Evolutionary conservation across 2,113 vertebrate species (phyloP).

Genomic region (Gadus macrocephalus): DNA sequence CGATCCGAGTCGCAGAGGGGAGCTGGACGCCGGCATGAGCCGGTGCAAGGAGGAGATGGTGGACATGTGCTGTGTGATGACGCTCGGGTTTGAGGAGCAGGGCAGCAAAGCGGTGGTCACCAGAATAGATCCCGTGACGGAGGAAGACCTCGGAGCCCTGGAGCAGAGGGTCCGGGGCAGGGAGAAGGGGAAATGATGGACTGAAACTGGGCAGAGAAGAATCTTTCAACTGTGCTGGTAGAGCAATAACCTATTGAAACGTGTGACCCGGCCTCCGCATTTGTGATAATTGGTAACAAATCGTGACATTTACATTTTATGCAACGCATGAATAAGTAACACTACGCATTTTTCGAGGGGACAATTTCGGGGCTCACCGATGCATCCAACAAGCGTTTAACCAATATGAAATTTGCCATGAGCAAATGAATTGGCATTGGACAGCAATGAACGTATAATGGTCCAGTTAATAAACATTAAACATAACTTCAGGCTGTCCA

Average conservation of each 20-base stretch:
- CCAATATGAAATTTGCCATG: too few species aligned
- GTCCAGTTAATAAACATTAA: too few species aligned
- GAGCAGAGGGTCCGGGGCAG: constrained; percentile 65
- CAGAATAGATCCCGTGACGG: constrained; percentile 66
- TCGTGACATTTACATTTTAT: too few species aligned
- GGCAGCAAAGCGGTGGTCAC: constrained; percentile 73
- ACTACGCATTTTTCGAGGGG: too few species aligned
- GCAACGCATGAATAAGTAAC: too few species aligned
- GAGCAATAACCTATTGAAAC: not conserved
- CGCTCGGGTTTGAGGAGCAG: constrained; percentile 70
- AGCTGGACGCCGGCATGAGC: constrained; percentile 78
- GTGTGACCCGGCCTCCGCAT: too few species aligned
- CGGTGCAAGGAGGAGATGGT: constrained; percentile 85
- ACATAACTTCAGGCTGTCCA: too few species aligned
- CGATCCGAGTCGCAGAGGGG: constrained; percentile 70
- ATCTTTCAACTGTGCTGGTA: constrained; percentile 3
- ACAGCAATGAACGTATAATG: too few species aligned
- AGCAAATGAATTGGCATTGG: too few species aligned
- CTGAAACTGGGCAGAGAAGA: constrained; percentile 13
- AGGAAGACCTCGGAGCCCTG: constrained; percentile 70
- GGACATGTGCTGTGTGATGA: constrained; percentile 94
- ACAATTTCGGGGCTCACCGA: too few species aligned
- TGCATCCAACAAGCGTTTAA: too few species aligned
- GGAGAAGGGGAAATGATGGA: constrained; percentile 51
- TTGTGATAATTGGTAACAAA: too few species aligned